Evolutionary conservation across 1,140 invertebrate species (phyloP).

Genomic region (Bactericera cockerelli): DNA sequence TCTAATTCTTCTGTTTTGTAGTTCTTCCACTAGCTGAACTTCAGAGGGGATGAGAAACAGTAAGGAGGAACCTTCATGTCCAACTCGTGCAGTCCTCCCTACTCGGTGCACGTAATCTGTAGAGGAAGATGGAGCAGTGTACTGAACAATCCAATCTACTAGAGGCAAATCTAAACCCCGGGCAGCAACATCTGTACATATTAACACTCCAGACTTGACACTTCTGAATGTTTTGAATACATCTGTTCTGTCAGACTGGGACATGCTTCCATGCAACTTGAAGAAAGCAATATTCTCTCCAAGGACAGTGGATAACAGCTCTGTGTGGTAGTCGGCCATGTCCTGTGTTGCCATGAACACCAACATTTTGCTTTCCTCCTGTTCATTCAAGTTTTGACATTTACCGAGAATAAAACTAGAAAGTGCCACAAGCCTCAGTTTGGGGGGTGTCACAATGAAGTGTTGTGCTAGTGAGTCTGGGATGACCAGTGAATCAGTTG

Average conservation of each 20-base stretch:
- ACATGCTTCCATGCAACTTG: conserved; percentile 80
- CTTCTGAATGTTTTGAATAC: conserved; percentile 68
- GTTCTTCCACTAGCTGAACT: conserved; percentile 55
- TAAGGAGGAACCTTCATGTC: conserved; percentile 60
- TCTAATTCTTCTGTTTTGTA: conserved; percentile 65
- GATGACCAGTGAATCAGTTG: conserved; percentile 50
- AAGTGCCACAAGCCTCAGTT: conserved; percentile 70
- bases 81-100: conserved; percentile 64
- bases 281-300: conserved; percentile 36
- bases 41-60: conserved; percentile 74
- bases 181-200: conserved; percentile 86
- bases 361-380: conserved; percentile 53
- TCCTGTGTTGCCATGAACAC: conserved; percentile 87
- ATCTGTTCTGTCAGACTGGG: conserved; percentile 65
- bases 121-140: conserved; percentile 72
- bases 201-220: conserved; percentile 57
- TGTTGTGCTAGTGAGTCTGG: conserved; percentile 67
- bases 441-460: conserved; percentile 71
- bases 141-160: conserved; percentile 82
- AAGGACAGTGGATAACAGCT: conserved; percentile 54
- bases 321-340: conserved; percentile 79
- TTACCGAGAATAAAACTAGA: conserved; percentile 66
- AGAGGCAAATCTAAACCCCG: conserved; percentile 79
- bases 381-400: conserved; percentile 33
- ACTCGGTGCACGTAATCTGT: conserved; percentile 91